A percentile compares a stretch with the other conserved stretches of the same genome.
phyloP scores from a whole-genome alignment of 2,888 invertebrate genomes.

The Cephus spinipes region DNA sequence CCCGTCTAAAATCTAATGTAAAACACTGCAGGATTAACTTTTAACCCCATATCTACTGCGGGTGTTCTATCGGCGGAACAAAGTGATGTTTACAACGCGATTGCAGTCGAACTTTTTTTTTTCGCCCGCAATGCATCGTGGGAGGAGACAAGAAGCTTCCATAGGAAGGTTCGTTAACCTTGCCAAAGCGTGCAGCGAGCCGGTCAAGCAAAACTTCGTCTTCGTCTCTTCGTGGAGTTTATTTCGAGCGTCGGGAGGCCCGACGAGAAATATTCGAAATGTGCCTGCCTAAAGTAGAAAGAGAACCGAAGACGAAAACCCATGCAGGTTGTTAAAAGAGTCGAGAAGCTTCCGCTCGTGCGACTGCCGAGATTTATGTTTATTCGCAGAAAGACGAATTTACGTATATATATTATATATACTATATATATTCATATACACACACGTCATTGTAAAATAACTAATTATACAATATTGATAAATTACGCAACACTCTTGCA shows the following conservation, averaged over 20 bases:
- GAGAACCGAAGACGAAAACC: not conserved
- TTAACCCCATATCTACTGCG: not conserved
- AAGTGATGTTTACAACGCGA: no score
- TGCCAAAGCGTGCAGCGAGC: not conserved
- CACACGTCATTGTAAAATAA: no score
- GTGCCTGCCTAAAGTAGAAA: not conserved
- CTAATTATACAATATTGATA: no score
- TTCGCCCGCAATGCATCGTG: not conserved
- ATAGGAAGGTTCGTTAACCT: not conserved
- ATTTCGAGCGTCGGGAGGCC: not conserved
- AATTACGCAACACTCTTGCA: no score
- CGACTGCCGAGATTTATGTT: not conserved
- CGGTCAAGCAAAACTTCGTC: not conserved
- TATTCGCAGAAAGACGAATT: not conserved
- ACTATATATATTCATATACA: no score
- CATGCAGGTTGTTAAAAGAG: not conserved
- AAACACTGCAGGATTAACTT: not conserved
- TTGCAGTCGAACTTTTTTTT: not conserved
- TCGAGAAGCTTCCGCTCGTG: not conserved
- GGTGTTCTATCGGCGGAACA: rapidly evolving
- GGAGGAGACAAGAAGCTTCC: not conserved
- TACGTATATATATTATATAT: no score
- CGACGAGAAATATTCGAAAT: conserved; percentile 3
- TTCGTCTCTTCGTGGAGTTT: conserved; percentile 1
- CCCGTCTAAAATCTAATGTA: not conserved